Evolutionary conservation across 1,140 invertebrate genomes (phyloP).

Genomic region (Plodia interpunctella): DNA sequence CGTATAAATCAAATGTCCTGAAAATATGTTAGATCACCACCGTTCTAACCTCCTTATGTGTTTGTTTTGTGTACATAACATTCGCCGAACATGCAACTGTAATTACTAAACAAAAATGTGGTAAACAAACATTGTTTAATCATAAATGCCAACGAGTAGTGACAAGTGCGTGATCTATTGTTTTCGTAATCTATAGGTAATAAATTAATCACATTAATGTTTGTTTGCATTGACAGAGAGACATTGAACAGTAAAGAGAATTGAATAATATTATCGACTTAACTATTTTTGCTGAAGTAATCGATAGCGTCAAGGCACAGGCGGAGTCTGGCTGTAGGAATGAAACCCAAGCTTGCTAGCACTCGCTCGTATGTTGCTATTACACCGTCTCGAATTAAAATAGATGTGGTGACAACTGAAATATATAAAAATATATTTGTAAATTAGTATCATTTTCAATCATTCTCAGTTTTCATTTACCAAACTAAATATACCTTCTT

Average conservation of each 20-base stretch:
- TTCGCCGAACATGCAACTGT: not conserved
- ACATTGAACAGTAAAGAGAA: not conserved
- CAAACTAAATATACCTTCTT: conserved; percentile 52
- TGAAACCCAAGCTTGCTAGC: conserved; percentile 79
- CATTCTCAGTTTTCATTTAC: no score
- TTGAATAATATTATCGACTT: conserved; percentile 25
- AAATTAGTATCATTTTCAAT: not conserved
- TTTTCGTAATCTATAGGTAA: conserved; percentile 14
- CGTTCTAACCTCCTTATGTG: no score
- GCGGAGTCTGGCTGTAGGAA: conserved; percentile 80
- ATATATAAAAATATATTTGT: conserved; percentile 15
- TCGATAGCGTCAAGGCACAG: conserved; percentile 81
- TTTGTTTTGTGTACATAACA: not conserved
- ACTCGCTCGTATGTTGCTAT: conserved; percentile 80
- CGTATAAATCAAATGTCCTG: no score
- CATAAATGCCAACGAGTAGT: conserved; percentile 12
- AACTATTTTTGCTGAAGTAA: conserved; percentile 81
- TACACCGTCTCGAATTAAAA: conserved; percentile 81
- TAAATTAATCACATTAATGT: conserved; percentile 24
- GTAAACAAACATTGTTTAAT: no score
- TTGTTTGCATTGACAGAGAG: no score
- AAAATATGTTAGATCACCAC: no score
- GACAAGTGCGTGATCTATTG: conserved; percentile 19
- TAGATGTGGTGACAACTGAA: conserved; percentile 79
- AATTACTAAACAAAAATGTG: conserved; percentile 2